Percentiles rank a stretch among this genome's conserved stretches.
phyloP scores from a whole-genome alignment of 2,888 invertebrate genomes.

The Anagyrus pseudococci region DNA sequence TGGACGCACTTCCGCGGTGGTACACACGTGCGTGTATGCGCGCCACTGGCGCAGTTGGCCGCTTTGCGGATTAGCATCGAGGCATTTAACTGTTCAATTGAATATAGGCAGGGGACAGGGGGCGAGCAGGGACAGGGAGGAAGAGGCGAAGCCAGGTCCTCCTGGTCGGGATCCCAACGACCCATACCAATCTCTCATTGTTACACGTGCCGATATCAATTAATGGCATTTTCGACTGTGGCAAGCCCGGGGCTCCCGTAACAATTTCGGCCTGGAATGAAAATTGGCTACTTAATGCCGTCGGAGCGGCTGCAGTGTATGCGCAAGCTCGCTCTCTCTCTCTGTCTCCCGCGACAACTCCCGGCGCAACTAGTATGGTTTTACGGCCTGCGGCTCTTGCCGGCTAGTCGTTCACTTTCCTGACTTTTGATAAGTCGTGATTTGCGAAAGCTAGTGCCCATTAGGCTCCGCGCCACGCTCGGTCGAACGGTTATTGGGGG shows the following conservation, averaged over 20 bases:
- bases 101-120: neutral
- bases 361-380: neutral
- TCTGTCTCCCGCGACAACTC: too few species aligned
- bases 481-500: too few species aligned
- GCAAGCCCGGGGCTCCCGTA: neutral
- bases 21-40: neutral
- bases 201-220: slow-evolving; percentile 22
- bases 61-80: slow-evolving; percentile 16
- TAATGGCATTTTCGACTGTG: slow-evolving; percentile 19
- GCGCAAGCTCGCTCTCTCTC: too few species aligned
- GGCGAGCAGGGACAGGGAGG: neutral
- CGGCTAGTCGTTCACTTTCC: neutral
- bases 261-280: slow-evolving; percentile 6
- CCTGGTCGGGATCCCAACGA: neutral
- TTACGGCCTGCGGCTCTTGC: neutral
- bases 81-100: slow-evolving; percentile 30
- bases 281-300: slow-evolving; percentile 2
- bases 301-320: too few species aligned
- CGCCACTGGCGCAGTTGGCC: neutral
- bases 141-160: neutral
- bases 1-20: neutral
- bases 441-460: neutral
- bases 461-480: too few species aligned
- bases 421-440: slow-evolving; percentile 18
- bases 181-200: slow-evolving; percentile 24